phyloP scores from a whole-genome alignment of 2,797 vertebrate species.

The Eulemur rubriventer region DNA sequence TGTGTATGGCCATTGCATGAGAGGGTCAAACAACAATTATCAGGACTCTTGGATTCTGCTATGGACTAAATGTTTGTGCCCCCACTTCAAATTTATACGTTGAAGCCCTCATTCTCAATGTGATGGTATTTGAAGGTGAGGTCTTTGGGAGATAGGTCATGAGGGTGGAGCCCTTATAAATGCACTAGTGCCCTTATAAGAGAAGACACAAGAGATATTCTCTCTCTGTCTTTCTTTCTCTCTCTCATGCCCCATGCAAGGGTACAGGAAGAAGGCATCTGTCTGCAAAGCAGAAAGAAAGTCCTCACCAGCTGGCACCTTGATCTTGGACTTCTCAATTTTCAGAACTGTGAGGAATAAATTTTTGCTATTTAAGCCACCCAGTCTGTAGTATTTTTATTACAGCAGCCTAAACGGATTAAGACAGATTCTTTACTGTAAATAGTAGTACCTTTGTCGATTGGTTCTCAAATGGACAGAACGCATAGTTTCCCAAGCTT shows the following conservation, averaged over 20 bases:
- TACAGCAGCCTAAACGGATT: not conserved
- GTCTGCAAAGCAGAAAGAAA: not conserved
- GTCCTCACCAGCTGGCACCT: not conserved
- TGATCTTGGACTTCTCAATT: not conserved
- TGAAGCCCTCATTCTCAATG: not conserved
- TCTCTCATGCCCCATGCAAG: not conserved
- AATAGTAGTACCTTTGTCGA: not conserved
- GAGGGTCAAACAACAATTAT: not conserved
- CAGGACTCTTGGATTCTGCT: not conserved
- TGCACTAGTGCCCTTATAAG: not conserved
- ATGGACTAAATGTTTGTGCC: not conserved
- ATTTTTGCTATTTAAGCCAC: not conserved
- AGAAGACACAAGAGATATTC: not conserved
- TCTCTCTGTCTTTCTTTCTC: not conserved
- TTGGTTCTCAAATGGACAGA: not conserved
- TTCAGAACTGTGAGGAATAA: not conserved
- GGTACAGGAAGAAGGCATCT: not conserved
- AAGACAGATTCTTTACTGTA: not conserved
- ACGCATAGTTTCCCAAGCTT: not conserved
- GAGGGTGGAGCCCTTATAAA: not conserved
- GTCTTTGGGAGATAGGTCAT: not conserved
- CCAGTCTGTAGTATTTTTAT: not conserved
- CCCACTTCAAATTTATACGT: not conserved
- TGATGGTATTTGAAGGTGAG: not conserved
- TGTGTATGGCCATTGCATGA: not conserved